Conservation (phyloP, 2,113 vertebrate species). For the Megaceryle torquata region DNA sequence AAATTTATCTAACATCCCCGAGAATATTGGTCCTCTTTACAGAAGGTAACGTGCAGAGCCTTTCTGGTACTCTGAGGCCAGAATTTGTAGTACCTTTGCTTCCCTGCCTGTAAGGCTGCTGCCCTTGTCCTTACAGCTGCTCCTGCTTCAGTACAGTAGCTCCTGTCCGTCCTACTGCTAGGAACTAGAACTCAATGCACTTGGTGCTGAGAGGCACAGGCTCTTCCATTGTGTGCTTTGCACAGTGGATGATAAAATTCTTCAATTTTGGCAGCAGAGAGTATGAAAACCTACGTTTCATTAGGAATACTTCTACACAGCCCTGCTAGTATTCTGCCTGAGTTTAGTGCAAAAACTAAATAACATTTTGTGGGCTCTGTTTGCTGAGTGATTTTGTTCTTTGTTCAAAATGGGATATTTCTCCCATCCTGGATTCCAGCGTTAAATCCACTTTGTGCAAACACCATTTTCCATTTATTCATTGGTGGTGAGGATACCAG, state of each 20-base stretch:
- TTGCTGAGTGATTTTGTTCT: conserved; percentile 12
- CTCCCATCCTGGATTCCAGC: neutral
- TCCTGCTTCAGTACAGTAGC: neutral
- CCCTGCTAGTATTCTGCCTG: neutral
- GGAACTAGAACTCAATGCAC: neutral
- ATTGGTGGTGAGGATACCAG: neutral
- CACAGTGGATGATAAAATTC: conserved; percentile 2
- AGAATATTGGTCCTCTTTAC: neutral
- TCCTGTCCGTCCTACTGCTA: neutral
- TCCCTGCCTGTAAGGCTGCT: neutral
- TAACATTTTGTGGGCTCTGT: conserved; percentile 11
- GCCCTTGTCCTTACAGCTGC: neutral
- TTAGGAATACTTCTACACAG: neutral
- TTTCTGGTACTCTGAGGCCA: neutral
- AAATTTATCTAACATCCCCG: neutral
- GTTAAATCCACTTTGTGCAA: conserved; percentile 38
- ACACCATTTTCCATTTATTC: conserved; percentile 5
- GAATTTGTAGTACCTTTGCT: neutral
- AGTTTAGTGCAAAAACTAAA: conserved; percentile 39
- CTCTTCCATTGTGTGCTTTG: neutral
- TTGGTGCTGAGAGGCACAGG: neutral
- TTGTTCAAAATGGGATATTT: neutral
- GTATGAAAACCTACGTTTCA: conserved; percentile 6
- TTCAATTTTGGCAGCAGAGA: neutral
- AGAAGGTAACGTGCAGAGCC: neutral